Percentiles rank a stretch among this genome's conserved stretches.
These are phyloP conservation scores for Gallirallus australis DNA, from an alignment of 2,797 vertebrate genomes.

Conservation along the genomic window DNA sequence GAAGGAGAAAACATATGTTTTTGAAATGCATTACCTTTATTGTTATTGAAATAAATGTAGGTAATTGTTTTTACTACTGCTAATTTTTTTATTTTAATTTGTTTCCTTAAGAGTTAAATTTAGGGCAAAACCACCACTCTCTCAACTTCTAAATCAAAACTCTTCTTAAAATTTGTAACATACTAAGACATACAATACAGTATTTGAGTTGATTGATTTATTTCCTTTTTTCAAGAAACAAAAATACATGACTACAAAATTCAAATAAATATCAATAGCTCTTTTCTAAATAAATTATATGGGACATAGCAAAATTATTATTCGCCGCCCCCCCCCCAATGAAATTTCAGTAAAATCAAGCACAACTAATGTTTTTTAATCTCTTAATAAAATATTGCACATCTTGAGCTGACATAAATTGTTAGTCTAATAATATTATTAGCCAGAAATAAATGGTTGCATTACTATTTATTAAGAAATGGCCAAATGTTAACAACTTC, in stretches of 20 bases:
- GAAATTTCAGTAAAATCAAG: neutral
- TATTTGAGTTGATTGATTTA: neutral
- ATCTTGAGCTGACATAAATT: neutral
- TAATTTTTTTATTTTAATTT: neutral
- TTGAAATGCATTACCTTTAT: neutral
- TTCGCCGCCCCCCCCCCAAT: too few species aligned
- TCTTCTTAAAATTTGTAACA: neutral
- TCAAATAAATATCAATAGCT: neutral
- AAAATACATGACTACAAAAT: neutral
- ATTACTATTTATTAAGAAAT: neutral
- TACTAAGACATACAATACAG: neutral
- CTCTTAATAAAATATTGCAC: neutral
- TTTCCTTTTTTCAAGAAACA: neutral
- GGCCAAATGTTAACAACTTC: neutral
- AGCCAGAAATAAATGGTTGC: neutral
- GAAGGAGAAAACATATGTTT: neutral
- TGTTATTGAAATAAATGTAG: neutral
- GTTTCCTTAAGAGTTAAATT: neutral
- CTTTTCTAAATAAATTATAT: neutral
- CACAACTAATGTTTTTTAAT: neutral
- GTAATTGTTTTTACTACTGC: neutral
- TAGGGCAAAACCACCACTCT: fast-evolving
- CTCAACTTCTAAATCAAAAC: neutral
- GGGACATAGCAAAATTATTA: neutral
- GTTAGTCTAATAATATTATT: neutral